Percentiles rank a stretch among this genome's conserved stretches.
Evolutionary conservation across 2,888 invertebrate species (phyloP).

Genomic region (Acleris sparsana): DNA sequence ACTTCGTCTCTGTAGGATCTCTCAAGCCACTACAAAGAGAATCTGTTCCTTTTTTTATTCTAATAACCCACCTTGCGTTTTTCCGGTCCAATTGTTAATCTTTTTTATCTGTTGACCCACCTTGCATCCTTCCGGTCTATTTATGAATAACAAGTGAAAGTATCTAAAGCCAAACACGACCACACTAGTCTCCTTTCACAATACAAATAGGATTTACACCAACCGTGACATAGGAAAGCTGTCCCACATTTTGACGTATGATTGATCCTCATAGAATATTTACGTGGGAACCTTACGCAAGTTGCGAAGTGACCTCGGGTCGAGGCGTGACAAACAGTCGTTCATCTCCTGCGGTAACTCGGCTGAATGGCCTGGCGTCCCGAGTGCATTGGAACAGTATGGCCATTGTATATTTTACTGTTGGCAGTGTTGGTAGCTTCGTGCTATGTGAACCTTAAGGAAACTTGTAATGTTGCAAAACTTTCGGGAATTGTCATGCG

Average conservation of each 20-base stretch:
- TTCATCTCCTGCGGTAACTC: conserved; percentile 13
- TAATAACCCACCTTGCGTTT: too few relatives aligned
- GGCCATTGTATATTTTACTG: neutral
- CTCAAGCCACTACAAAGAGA: too few relatives aligned
- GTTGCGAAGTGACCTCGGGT: conserved; percentile 25
- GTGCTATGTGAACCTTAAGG: too few relatives aligned
- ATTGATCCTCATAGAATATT: conserved; percentile 21
- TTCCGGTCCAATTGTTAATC: too few relatives aligned
- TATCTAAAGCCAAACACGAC: neutral
- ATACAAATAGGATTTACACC: conserved; percentile 3
- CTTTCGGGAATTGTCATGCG: too few relatives aligned
- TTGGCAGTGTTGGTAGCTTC: neutral
- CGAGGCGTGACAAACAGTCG: conserved; percentile 30
- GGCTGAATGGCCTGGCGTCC: conserved; percentile 14
- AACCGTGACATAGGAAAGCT: conserved; percentile 15
- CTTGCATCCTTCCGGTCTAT: too few relatives aligned
- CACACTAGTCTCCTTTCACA: conserved; percentile 5
- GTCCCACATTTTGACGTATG: conserved; percentile 25
- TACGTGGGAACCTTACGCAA: conserved; percentile 28
- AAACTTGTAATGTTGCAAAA: too few relatives aligned
- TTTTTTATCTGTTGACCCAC: too few relatives aligned
- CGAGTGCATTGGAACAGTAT: conserved; percentile 11
- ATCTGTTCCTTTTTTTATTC: too few relatives aligned
- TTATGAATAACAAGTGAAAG: too few relatives aligned
- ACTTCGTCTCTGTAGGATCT: too few relatives aligned